These are phyloP conservation scores for Sitophilus oryzae DNA, from an alignment of 1,140 invertebrate genomes.

Conservation along the genomic window DNA sequence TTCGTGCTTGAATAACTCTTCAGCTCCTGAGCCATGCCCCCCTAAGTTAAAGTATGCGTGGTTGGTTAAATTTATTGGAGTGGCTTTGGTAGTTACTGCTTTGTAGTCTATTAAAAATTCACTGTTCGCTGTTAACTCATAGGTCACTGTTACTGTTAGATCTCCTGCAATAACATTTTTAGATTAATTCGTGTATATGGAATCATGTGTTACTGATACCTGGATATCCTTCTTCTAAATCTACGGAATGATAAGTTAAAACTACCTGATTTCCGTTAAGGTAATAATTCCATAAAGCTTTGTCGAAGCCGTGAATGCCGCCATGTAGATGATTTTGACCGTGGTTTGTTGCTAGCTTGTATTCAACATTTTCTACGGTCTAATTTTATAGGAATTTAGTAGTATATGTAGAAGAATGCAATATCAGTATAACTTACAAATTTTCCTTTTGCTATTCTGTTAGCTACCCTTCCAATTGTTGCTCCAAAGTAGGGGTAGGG, in stretches of 20 bases:
- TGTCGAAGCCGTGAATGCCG: slow-evolving; percentile 79
- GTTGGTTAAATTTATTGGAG: slow-evolving; percentile 86
- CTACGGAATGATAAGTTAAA: slow-evolving; percentile 44
- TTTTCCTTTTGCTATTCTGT: slow-evolving; percentile 67
- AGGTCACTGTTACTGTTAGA: slow-evolving; percentile 60
- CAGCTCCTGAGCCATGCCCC: slow-evolving; percentile 59
- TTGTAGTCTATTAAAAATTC: slow-evolving; percentile 65
- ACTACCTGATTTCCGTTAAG: slow-evolving; percentile 41
- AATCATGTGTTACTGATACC: too few species aligned
- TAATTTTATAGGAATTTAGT: too few species aligned
- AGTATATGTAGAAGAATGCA: too few species aligned
- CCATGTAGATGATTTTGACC: slow-evolving; percentile 77
- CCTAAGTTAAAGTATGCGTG: slow-evolving; percentile 93
- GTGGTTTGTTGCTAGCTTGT: slow-evolving; percentile 67
- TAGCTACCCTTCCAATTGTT: slow-evolving; percentile 81
- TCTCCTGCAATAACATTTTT: slow-evolving; percentile 48
- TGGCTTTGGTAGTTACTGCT: slow-evolving; percentile 68
- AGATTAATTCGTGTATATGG: too few species aligned
- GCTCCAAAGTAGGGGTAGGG: slow-evolving; percentile 78
- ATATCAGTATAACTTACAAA: too few species aligned
- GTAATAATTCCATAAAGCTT: slow-evolving; percentile 52
- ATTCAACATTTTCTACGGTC: slow-evolving; percentile 58
- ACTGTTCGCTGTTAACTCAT: slow-evolving; percentile 65
- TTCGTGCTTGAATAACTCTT: slow-evolving; percentile 65
- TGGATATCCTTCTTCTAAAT: slow-evolving; percentile 85